Conservation (phyloP, 2,113 vertebrate species). For the Phylloscopus trochiloides region DNA sequence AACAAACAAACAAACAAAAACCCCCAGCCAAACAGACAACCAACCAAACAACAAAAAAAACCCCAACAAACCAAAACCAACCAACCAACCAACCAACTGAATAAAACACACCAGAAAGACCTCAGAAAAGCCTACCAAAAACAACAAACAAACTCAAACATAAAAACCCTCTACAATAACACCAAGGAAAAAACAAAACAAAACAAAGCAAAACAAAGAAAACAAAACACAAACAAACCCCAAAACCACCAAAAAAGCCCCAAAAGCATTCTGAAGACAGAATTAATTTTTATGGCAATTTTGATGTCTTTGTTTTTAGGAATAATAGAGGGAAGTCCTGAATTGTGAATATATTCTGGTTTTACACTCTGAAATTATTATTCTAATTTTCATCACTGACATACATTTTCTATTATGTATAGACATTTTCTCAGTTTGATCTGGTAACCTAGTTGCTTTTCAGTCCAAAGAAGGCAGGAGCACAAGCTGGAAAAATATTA, state of each 20-base stretch:
- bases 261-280: neutral
- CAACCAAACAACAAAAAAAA: neutral
- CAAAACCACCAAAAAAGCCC: rapidly evolving
- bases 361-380: neutral
- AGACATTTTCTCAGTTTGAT: neutral
- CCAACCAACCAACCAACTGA: too few relatives aligned
- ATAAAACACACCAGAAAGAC: neutral
- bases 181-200: rapidly evolving
- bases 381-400: neutral
- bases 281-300: neutral
- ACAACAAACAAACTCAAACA: rapidly evolving
- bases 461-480: neutral
- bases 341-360: neutral
- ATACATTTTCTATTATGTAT: neutral
- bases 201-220: too few relatives aligned
- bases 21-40: neutral
- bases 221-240: rapidly evolving
- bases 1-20: too few relatives aligned
- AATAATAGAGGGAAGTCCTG: neutral
- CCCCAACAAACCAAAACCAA: neutral
- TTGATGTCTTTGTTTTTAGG: neutral
- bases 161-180: rapidly evolving
- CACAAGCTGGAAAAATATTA: neutral
- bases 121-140: rapidly evolving
- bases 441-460: neutral